These are phyloP conservation scores for Cetonia aurata DNA, from an alignment of 2,888 invertebrate species.

Conservation along the genomic window DNA sequence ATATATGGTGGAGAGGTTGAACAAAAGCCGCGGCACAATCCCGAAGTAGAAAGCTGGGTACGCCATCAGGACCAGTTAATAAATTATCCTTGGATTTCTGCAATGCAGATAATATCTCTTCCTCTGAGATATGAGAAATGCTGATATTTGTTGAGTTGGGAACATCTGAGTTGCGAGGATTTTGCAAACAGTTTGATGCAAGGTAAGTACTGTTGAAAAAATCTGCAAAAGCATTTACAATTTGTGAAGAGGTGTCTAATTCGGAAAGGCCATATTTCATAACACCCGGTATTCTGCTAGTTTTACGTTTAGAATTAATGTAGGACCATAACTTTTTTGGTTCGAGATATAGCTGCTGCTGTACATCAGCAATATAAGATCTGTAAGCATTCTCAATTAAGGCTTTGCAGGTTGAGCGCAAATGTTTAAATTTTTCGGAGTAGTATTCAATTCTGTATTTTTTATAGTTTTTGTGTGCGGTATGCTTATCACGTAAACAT, in stretches of 20 bases:
- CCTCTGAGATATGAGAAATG: neutral
- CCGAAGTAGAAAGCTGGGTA: conserved; percentile 12
- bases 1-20: conserved; percentile 2
- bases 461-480: neutral
- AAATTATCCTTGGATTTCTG: neutral
- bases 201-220: conserved; percentile 4
- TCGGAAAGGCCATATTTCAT: neutral
- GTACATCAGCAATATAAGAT: neutral
- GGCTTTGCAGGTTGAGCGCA: neutral
- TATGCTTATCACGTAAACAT: conserved; percentile 7
- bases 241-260: neutral
- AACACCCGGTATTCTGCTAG: neutral
- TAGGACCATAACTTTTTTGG: conserved; percentile 4
- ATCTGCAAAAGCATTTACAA: conserved; percentile 4
- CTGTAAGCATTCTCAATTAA: conserved; percentile 1
- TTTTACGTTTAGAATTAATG: neutral
- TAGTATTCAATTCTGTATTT: neutral
- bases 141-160: neutral
- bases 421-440: neutral
- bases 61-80: conserved; percentile 10
- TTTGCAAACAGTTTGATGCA: neutral
- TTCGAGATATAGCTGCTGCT: neutral
- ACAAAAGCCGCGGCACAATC: conserved; percentile 7
- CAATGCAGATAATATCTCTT: neutral
- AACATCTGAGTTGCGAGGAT: neutral